Conservation (phyloP, 2,113 vertebrate species). For the Caretta caretta region DNA sequence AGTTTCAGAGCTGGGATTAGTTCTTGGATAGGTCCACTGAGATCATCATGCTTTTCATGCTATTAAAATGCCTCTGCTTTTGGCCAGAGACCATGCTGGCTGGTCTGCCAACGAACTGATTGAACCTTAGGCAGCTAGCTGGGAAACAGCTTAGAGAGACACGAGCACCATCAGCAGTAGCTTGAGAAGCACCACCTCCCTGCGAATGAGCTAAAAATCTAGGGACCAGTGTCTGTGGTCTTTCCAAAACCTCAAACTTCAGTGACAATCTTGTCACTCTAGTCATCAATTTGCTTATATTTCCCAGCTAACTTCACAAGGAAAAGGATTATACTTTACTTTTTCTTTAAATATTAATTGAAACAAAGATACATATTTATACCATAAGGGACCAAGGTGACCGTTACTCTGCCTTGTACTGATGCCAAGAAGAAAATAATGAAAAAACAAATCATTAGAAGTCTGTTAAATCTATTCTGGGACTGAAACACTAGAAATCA, state of each 20-base stretch:
- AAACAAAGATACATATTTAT: not conserved
- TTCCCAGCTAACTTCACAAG: not conserved
- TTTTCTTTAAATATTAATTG: not conserved
- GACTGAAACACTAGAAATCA: not conserved
- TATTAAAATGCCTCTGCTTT: not conserved
- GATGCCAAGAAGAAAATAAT: not conserved
- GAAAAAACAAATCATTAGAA: not conserved
- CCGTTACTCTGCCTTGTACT: not conserved
- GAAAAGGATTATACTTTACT: not conserved
- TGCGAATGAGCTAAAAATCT: not conserved
- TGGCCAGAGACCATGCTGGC: not conserved
- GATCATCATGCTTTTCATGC: too few species aligned
- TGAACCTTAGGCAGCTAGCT: not conserved
- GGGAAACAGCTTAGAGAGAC: not conserved
- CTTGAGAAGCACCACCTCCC: fast-evolving
- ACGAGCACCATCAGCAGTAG: not conserved
- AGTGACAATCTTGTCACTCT: not conserved
- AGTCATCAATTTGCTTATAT: not conserved
- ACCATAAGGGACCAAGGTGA: not conserved
- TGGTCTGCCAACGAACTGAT: not conserved
- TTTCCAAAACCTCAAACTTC: not conserved
- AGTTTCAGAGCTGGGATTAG: too few species aligned
- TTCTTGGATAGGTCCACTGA: too few species aligned
- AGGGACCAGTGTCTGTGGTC: fast-evolving
- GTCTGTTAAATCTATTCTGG: not conserved